These are phyloP conservation scores for Ptychochromis oligacanthus DNA, from an alignment of 2,113 vertebrate species.

Conservation along the genomic window DNA sequence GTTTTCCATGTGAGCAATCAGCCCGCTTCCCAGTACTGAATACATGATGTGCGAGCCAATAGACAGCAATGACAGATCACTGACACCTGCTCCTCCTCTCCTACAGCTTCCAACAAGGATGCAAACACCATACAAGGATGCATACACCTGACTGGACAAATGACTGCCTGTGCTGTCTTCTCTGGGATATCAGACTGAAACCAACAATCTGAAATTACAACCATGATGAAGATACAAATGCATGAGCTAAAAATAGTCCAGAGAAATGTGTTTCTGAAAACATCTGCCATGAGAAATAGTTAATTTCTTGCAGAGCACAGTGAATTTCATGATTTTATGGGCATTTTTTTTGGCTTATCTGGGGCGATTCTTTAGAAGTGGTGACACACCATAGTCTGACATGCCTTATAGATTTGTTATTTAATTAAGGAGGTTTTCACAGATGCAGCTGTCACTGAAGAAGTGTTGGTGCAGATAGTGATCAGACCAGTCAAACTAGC, in stretches of 20 bases:
- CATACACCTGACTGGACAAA: background rate
- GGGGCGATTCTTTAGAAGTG: background rate
- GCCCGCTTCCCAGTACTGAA: background rate
- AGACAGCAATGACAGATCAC: background rate
- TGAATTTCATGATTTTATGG: background rate
- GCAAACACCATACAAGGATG: background rate
- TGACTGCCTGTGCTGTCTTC: background rate
- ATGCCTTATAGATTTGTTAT: background rate
- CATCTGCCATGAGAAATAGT: background rate
- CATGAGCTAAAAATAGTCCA: background rate
- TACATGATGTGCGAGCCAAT: background rate
- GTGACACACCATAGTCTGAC: background rate
- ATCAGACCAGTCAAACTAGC: background rate
- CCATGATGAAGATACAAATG: rapidly evolving
- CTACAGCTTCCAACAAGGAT: no score
- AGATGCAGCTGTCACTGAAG: background rate
- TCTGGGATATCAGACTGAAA: background rate
- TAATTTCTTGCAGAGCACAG: background rate
- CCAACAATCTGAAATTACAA: background rate
- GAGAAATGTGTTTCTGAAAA: background rate
- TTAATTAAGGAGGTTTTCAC: background rate
- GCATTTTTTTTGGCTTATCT: background rate
- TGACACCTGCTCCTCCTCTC: no score
- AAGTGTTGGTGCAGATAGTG: background rate
- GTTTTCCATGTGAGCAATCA: background rate